Evolutionary conservation across 2,797 vertebrate genomes (phyloP).

Genomic region (Falco peregrinus): DNA sequence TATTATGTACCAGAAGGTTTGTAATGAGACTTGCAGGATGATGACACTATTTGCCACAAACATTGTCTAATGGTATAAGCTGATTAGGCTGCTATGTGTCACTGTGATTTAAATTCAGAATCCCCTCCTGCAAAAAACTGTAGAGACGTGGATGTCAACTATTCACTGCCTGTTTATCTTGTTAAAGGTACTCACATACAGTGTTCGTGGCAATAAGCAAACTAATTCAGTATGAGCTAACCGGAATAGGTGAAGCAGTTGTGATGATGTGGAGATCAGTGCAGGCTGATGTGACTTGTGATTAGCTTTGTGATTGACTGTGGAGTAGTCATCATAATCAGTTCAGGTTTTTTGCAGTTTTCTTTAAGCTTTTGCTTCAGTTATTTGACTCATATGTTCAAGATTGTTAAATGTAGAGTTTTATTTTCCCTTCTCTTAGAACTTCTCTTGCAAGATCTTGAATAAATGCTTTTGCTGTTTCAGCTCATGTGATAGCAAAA

Average conservation of each 20-base stretch:
- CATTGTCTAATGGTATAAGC: background rate
- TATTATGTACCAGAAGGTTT: background rate
- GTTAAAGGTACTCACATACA: background rate
- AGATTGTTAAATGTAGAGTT: background rate
- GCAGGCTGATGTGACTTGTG: background rate
- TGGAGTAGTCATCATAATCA: background rate
- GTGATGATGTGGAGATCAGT: background rate
- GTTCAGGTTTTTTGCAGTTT: background rate
- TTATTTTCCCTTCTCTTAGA: background rate
- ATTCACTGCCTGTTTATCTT: background rate
- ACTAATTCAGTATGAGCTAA: background rate
- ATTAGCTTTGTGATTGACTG: background rate
- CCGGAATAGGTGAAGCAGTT: background rate
- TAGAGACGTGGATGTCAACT: background rate
- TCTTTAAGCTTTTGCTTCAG: background rate
- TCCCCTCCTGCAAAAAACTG: background rate
- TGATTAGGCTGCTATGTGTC: background rate
- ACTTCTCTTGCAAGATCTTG: background rate
- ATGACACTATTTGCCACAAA: background rate
- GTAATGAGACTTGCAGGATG: background rate
- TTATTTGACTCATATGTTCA: background rate
- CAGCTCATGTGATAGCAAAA: conserved; percentile 94
- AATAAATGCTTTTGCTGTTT: background rate
- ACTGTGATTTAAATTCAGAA: background rate
- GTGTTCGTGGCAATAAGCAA: background rate